These are phyloP conservation scores for Lanistes nyassanus DNA, from an alignment of 1,140 invertebrate genomes.

Conservation along the genomic window DNA sequence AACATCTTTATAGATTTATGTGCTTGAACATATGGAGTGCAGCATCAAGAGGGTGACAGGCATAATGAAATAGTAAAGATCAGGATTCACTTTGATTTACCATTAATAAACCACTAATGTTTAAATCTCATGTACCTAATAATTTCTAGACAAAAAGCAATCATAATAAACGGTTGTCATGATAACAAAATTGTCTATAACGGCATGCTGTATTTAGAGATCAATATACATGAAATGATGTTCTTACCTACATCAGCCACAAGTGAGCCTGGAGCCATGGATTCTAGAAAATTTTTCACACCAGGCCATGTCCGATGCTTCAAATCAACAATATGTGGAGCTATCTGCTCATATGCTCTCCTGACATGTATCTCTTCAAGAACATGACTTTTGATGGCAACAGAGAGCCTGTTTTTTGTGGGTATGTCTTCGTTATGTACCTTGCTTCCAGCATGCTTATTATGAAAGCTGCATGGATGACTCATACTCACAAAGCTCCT, in stretches of 20 bases:
- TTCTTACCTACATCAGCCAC: constrained; percentile 90
- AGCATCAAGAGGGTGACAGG: too few species aligned
- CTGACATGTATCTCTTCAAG: constrained; percentile 91
- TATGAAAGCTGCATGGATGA: too few species aligned
- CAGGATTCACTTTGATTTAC: not conserved
- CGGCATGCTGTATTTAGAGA: not conserved
- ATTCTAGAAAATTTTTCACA: constrained; percentile 86
- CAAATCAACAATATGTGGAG: constrained; percentile 66
- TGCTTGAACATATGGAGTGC: too few species aligned
- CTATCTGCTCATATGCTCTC: constrained; percentile 91
- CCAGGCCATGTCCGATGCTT: constrained; percentile 82
- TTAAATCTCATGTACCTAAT: not conserved
- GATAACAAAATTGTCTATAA: not conserved
- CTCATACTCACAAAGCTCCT: too few species aligned
- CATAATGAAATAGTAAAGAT: too few species aligned
- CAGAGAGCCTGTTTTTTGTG: too few species aligned
- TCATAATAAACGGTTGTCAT: too few species aligned
- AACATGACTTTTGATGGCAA: too few species aligned
- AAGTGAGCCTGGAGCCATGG: constrained; percentile 87
- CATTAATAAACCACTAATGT: not conserved
- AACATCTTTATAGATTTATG: too few species aligned
- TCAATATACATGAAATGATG: not conserved
- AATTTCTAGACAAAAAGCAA: not conserved
- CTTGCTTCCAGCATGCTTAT: too few species aligned
- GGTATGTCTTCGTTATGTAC: too few species aligned